Percentiles rank a stretch among this genome's conserved stretches.
Evolutionary conservation across 1,140 invertebrate species (phyloP).

Genomic region (Neelides sp.): DNA sequence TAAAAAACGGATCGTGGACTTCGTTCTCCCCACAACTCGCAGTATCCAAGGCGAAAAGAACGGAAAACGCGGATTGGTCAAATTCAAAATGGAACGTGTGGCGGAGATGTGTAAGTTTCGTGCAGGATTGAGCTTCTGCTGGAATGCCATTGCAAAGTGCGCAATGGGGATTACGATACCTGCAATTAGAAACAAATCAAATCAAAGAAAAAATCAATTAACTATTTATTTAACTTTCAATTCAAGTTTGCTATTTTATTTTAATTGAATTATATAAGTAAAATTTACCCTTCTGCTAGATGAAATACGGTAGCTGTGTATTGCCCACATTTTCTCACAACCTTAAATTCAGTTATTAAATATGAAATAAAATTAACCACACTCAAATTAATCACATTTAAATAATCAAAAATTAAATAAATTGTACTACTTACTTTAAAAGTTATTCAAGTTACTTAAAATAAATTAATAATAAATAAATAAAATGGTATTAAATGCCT

Average conservation of each 20-base stretch:
- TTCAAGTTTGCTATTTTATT: too few relatives aligned
- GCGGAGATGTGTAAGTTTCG: constrained; percentile 24
- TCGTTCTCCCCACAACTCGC: constrained; percentile 27
- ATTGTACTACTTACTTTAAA: background rate
- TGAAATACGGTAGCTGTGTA: constrained; percentile 31
- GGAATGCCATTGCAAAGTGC: constrained; percentile 42
- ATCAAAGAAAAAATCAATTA: too few relatives aligned
- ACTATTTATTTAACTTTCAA: too few relatives aligned
- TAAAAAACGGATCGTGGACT: constrained; percentile 44
- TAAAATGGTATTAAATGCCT: constrained; percentile 3
- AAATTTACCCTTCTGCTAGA: constrained; percentile 24
- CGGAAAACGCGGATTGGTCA: constrained; percentile 38
- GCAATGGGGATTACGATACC: constrained; percentile 47
- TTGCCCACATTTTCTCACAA: constrained; percentile 28
- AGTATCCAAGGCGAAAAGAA: constrained; percentile 41
- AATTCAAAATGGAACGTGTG: constrained; percentile 34
- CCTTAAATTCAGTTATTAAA: constrained; percentile 5
- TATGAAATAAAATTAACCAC: constrained; percentile 2
- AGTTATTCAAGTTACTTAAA: background rate
- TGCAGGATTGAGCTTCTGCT: constrained; percentile 36
- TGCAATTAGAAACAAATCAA: too few relatives aligned
- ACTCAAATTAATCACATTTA: background rate
- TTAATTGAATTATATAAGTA: too few relatives aligned
- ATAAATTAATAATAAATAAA: background rate
- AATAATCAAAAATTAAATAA: background rate